Base-by-base conservation (phyloP, 1,140 invertebrate genomes). In the Drosophila tani region DNA sequence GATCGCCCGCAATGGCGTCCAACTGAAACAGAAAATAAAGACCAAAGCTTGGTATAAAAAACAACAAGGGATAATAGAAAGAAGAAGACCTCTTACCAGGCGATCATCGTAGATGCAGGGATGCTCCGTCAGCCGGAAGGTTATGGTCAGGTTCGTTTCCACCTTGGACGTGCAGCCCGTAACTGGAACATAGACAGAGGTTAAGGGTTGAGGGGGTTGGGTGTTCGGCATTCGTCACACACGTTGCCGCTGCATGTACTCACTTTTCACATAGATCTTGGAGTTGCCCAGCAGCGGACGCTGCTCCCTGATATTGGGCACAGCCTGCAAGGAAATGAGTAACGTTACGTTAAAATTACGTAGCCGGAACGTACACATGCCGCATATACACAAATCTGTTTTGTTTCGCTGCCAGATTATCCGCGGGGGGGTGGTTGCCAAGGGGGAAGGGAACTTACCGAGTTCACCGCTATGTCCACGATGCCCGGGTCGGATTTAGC, bases 401-500 rank as follows among this genome's bases (percentile, higher is more conserved):
- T 60, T 79, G 55, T 45, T 67, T 57, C 35, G 1, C n/a, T n/a
- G 11, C 19, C 8, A 24, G 32, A 40, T 24, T 29, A 43, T 24
- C 41, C 17, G 62, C 62, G 50, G 62, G 62, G n/a, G n/a, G 50
- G 62, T 35, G 35, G 62, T 35, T 24, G 21, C 21, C 21, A 6
- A 29, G 6, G 47, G 24, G 14, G 8, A 14, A 35, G 29, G 2
- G 11, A 6, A 58, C 68, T 75, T 78, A 92, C 91, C 73, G 79
- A 65, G 43, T 75, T 77, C 62, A 92, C 59, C n/a, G 45, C 21
- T 45, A 82, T 73, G 51, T 88, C 70, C 35, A 91, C 76, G 29
- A 88, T 81, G 27, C 91, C 91, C 6, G 91, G 76, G 32, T 92
- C 91, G 4, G 91, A 91, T 71, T 68, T 90, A 8, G 74, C 85